Conservation (phyloP, 1,140 invertebrate species). For the Tetramorium simillimum region DNA sequence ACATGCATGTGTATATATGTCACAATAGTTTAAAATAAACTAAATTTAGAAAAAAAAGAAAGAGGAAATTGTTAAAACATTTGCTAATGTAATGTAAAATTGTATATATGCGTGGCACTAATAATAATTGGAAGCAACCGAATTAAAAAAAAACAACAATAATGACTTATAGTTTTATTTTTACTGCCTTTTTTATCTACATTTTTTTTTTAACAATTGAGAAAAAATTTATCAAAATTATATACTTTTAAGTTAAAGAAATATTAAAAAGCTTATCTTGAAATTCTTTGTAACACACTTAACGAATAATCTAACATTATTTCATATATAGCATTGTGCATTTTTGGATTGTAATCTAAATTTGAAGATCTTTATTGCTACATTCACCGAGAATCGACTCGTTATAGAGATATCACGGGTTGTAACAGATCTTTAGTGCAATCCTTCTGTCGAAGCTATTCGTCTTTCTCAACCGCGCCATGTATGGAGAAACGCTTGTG, state of each 20-base stretch:
- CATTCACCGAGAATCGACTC: neutral
- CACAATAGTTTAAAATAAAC: neutral
- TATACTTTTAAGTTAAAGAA: neutral
- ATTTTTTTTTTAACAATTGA: neutral
- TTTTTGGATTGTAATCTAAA: slow-evolving; percentile 1
- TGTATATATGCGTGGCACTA: neutral
- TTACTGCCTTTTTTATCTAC: too few relatives aligned
- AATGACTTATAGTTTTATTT: neutral
- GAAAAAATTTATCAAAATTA: neutral
- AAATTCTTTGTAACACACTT: neutral
- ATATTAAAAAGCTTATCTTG: neutral
- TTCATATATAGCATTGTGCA: neutral
- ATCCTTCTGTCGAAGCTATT: slow-evolving; percentile 30
- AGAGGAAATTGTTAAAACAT: neutral
- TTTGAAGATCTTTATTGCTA: slow-evolving; percentile 25
- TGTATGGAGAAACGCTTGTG: slow-evolving; percentile 42
- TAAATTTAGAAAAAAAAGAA: neutral
- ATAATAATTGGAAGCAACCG: neutral
- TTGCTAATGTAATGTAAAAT: neutral
- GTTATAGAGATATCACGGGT: slow-evolving; percentile 41
- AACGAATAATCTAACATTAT: neutral
- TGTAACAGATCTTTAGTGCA: slow-evolving; percentile 35
- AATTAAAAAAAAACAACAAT: neutral
- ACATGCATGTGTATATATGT: too few relatives aligned
- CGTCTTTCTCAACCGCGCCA: slow-evolving; percentile 32